A percentile compares a stretch with the other conserved stretches of the same genome.
Conservation (phyloP, 1,140 invertebrate genomes). For the Papilio glaucus region DNA sequence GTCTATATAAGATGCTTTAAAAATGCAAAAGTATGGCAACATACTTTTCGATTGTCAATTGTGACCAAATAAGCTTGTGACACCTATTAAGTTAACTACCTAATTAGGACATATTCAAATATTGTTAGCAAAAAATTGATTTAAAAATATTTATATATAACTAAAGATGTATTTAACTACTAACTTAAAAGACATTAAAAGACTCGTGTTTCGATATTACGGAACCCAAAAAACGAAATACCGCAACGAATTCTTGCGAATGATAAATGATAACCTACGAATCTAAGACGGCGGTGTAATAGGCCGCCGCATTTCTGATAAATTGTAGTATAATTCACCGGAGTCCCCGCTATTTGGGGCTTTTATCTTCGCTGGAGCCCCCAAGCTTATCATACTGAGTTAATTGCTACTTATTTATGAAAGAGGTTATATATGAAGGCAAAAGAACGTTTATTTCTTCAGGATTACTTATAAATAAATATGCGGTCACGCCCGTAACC, state of each 20-base stretch:
- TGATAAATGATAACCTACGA: conserved; percentile 11
- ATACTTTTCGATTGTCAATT: too few relatives aligned
- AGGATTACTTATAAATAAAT: neutral
- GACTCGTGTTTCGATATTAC: too few relatives aligned
- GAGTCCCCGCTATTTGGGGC: neutral
- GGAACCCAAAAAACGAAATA: neutral
- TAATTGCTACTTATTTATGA: conserved; percentile 9
- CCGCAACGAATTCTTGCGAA: neutral
- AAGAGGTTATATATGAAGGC: neutral
- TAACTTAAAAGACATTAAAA: too few relatives aligned
- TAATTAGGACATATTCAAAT: too few relatives aligned
- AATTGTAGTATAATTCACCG: conserved; percentile 23
- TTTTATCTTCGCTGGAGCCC: neutral
- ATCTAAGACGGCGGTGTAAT: conserved; percentile 3
- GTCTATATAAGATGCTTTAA: too few relatives aligned
- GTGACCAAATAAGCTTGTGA: too few relatives aligned
- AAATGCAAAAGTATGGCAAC: too few relatives aligned
- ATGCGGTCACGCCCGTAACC: too few relatives aligned
- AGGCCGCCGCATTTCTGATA: conserved; percentile 1
- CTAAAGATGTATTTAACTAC: too few relatives aligned
- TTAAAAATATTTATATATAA: too few relatives aligned
- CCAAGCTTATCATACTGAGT: conserved; percentile 16
- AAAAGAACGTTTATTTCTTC: neutral
- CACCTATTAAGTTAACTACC: too few relatives aligned
- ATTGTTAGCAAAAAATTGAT: too few relatives aligned